Base-by-base conservation (phyloP, 2,113 vertebrate genomes). In the Melanerpes formicivorus region DNA sequence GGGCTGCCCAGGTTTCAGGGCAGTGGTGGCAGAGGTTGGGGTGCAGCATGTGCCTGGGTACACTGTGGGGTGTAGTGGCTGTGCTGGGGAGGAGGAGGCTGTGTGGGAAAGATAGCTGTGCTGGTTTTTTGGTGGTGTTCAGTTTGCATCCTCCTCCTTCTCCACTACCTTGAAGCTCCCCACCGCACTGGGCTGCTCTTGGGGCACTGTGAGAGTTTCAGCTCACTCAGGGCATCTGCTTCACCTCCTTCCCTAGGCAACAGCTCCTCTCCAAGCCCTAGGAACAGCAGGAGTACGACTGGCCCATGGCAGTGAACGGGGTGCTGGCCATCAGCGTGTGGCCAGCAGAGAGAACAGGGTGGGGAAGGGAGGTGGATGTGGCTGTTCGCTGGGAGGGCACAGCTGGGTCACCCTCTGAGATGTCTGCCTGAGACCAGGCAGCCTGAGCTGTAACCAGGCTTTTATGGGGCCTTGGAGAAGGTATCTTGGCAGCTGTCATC, bases 401-500 rank as follows among this genome's bases (percentile, higher is more conserved):
- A 5, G 50, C 55, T 4, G 10, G 65, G 69, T 93, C 69, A 44
- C 44, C 72, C 50, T 80, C 58, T 1, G 4, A 59, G 63, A 32
- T 44, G 58, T 78, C 78, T 88, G 96, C 66, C 81, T 78, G 73
- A 59, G 86, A 58, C 0, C 1, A 87, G 80, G 77, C 82, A 94
- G 90, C 65, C 83, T 44, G 63, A 86, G 86, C 92, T 29, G 46
- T 86, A 93, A 93, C 55, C 0, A 0, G 26, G 55, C 32, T 91
- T 95, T 93, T 83, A 94, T 22, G 9, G 29, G 77, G 74, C 95
- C 90, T 88, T 69, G 18, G 93, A 90, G 95, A 93, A 93, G 62
- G 77, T 64, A 50, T 75, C 88, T 95, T 91, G 95, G 95, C 96
- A 94, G 88, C 93, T 95, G 90, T 44, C 92, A 67, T 30, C 90